Conservation (phyloP, 2,888 invertebrate species). For the Argyresthia albistria region DNA sequence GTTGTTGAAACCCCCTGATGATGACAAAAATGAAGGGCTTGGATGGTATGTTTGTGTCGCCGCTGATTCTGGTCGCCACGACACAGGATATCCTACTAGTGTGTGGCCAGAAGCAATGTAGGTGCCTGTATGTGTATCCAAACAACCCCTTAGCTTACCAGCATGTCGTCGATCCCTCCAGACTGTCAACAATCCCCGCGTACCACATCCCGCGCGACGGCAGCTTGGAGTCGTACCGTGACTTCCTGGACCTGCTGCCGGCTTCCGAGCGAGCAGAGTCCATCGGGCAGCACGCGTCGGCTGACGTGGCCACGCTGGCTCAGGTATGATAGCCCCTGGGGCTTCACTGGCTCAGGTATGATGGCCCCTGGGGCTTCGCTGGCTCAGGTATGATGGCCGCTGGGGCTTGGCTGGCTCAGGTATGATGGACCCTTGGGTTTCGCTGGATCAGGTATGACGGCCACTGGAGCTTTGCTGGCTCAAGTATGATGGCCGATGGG, state of each 20-base stretch:
- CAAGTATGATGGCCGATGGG: slow-evolving; percentile 90
- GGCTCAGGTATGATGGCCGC: slow-evolving; percentile 90
- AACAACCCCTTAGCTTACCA: too few relatives aligned
- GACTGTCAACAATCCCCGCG: slow-evolving; percentile 79
- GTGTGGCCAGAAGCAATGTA: too few relatives aligned
- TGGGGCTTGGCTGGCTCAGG: slow-evolving; percentile 87
- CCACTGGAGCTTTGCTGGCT: too few relatives aligned
- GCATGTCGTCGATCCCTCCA: slow-evolving; percentile 25
- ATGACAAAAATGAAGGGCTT: too few relatives aligned
- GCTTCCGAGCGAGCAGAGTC: slow-evolving; percentile 87
- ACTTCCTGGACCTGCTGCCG: slow-evolving; percentile 85
- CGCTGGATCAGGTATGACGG: too few relatives aligned
- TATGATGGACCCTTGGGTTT: too few relatives aligned
- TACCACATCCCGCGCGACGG: slow-evolving; percentile 91
- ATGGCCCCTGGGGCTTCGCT: too few relatives aligned
- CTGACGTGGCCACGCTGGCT: slow-evolving; percentile 89
- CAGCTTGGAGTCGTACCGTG: slow-evolving; percentile 83
- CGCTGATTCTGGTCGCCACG: too few relatives aligned
- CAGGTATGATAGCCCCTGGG: slow-evolving; percentile 76
- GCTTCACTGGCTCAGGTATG: slow-evolving; percentile 87
- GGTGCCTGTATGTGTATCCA: too few relatives aligned
- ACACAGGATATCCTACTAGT: too few relatives aligned
- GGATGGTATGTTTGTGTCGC: too few relatives aligned
- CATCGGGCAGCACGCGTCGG: slow-evolving; percentile 92
- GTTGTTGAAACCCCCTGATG: too few relatives aligned